Base-by-base conservation (phyloP, 2,888 invertebrate genomes). In the Orchesellides sinensis region DNA sequence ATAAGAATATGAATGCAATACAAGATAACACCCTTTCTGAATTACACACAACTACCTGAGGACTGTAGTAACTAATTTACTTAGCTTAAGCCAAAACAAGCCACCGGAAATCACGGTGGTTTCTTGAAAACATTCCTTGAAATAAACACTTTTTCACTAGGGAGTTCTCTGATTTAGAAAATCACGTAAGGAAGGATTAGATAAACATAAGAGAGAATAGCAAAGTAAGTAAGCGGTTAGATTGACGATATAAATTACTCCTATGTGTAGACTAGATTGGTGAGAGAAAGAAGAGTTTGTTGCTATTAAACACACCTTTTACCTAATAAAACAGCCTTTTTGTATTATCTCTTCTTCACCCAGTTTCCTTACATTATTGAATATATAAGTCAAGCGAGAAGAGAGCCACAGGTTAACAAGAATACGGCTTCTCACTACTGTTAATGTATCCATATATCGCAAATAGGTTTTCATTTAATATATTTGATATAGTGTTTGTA, bases 81-180 rank as follows among this genome's bases (percentile, higher is more conserved):
- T 17, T 8, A 32, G 10, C 2, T n/a, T 10, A 40, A 8, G n/a
- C 10, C 32, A 32, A 32, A 32, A 10, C 40, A 52, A 32, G 21
- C 49, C 68, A 72, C 83, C 77, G 77, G 72, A 83, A 83, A 83
- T 83, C 83, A 70, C 56, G 63, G 72, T 47, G 77, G 72, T 77
- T 83, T 32, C 25, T 14, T 12, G 47, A 70, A 63, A 75, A 73
- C 40, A 27, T 1, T 4, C 40, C 21, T n/a, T 23, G n/a, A 56
- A 23, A 45, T 54, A 35, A 73, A 49, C 66, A 40, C 72, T 79
- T 54, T 29, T 54, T 56, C 72, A 73, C 70, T 65, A 23, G 72
- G 73, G 66, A 69, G 63, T 27, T 65, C 40, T 49, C 45, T 54
- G 17, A 45, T 69, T 69, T 19, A 49, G 0, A 32, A 68, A 49